These are phyloP conservation scores for Chorisops tibialis DNA, from an alignment of 2,888 invertebrate species.

Conservation along the genomic window DNA sequence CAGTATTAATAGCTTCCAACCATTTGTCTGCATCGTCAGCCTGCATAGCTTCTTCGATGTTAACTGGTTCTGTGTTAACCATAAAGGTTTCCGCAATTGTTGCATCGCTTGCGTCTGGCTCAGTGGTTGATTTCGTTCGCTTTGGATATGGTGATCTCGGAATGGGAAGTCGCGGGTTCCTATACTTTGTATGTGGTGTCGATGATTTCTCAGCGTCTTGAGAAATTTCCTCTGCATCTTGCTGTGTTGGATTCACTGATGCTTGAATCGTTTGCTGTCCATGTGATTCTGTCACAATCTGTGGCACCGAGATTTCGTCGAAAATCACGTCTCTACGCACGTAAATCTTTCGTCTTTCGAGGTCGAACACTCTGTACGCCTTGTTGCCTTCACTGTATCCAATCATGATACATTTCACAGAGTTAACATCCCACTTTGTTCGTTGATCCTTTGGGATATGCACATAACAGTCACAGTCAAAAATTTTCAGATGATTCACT, in stretches of 20 bases:
- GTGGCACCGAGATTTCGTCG: no score
- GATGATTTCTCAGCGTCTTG: background rate
- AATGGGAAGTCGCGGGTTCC: background rate
- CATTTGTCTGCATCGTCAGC: no score
- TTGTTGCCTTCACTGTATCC: conserved; percentile 27
- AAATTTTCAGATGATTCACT: conserved; percentile 27
- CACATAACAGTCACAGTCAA: conserved; percentile 26
- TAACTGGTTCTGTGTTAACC: no score
- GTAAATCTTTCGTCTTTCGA: conserved; percentile 1
- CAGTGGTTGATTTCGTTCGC: no score
- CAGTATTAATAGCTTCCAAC: no score
- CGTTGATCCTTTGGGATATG: conserved; percentile 30
- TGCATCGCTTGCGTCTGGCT: no score
- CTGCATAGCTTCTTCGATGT: no score
- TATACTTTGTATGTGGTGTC: background rate
- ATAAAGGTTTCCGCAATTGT: no score
- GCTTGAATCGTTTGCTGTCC: background rate
- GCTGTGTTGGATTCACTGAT: background rate
- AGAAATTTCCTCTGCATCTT: background rate
- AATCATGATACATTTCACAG: conserved; percentile 25
- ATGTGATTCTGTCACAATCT: no score
- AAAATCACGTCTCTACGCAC: background rate
- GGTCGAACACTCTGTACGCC: conserved; percentile 22
- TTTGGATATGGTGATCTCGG: no score
- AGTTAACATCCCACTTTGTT: conserved; percentile 27